Conservation (phyloP, 1,140 invertebrate genomes). For the Tetramorium parvispinum region DNA sequence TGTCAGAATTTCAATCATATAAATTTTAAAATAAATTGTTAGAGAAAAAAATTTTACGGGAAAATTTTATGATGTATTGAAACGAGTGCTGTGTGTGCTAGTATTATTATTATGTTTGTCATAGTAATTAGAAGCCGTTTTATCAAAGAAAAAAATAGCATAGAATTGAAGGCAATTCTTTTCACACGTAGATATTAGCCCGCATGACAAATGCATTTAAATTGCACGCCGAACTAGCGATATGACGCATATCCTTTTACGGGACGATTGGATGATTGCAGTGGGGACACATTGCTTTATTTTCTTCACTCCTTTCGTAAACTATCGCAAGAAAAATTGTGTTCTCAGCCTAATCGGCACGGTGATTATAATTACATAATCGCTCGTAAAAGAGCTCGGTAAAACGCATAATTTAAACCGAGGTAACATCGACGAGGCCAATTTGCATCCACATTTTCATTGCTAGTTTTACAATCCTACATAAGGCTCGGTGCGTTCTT, state of each 20-base stretch:
- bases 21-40: neutral
- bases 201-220: slow-evolving; percentile 9
- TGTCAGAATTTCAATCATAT: neutral
- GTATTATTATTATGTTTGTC: neutral
- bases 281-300: neutral
- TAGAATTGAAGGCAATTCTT: neutral
- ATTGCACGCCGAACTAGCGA: neutral
- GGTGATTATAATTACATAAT: slow-evolving; percentile 41
- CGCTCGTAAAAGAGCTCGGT: slow-evolving; percentile 15
- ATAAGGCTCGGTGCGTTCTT: neutral
- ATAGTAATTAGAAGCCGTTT: neutral
- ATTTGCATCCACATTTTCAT: slow-evolving; percentile 39
- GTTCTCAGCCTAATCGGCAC: neutral
- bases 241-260: neutral
- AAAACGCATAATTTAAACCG: slow-evolving; percentile 18
- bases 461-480: neutral
- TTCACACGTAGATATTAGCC: neutral
- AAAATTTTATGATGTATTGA: neutral
- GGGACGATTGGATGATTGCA: neutral
- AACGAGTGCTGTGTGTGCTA: neutral
- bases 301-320: neutral
- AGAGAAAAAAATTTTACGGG: neutral
- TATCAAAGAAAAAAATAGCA: neutral
- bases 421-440: neutral
- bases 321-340: slow-evolving; percentile 8